These are phyloP conservation scores for Heliangelus exortis DNA, from an alignment of 2,797 vertebrate genomes.

Conservation along the genomic window DNA sequence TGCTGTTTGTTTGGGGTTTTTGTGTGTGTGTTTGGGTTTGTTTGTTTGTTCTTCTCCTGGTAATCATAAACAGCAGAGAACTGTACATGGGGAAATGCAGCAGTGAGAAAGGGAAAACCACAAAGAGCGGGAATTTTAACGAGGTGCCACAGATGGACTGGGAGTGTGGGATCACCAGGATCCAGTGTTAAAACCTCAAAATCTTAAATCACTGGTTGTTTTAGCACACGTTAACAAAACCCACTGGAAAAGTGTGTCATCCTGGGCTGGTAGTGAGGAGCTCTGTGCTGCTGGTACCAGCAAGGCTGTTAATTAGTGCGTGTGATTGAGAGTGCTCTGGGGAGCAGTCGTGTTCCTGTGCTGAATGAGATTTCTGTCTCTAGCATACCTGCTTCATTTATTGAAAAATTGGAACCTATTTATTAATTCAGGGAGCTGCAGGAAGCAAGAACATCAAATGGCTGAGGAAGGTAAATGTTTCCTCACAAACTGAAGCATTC, in stretches of 20 bases:
- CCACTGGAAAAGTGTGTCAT: slow-evolving; percentile 56
- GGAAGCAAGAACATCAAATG: neutral
- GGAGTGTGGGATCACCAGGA: neutral
- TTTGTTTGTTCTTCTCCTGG: neutral
- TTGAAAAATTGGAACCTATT: neutral
- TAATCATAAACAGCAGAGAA: neutral
- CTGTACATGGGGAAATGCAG: neutral
- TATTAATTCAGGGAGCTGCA: slow-evolving; percentile 32
- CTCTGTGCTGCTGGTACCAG: slow-evolving; percentile 9
- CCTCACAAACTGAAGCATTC: neutral
- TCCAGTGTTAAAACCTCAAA: neutral
- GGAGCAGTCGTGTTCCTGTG: neutral
- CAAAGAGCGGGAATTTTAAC: neutral
- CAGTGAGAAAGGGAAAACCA: neutral
- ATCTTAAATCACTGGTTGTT: neutral
- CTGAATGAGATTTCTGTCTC: slow-evolving; percentile 37
- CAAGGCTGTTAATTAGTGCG: slow-evolving; percentile 62
- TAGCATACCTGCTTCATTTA: slow-evolving; percentile 1
- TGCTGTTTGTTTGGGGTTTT: neutral
- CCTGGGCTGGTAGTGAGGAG: neutral
- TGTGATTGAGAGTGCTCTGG: slow-evolving; percentile 59
- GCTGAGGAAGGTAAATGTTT: neutral
- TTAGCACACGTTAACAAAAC: slow-evolving; percentile 12
- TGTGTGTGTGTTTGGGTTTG: neutral
- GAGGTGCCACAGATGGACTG: neutral